Percentiles rank a stretch among this genome's conserved stretches.
Evolutionary conservation across 2,888 invertebrate genomes (phyloP).

Genomic region (Chaetogeoica ovagalla): DNA sequence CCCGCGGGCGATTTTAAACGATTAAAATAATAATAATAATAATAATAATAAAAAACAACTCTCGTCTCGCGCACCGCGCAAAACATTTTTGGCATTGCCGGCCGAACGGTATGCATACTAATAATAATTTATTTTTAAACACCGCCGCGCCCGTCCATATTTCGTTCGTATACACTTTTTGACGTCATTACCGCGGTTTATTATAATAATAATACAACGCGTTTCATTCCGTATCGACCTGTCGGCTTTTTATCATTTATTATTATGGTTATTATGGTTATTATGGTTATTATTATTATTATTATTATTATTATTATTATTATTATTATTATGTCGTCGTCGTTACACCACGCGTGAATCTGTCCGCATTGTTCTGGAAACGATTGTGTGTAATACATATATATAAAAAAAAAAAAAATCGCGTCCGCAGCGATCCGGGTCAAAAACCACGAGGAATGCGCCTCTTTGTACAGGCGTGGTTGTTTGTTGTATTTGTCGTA

Average conservation of each 20-base stretch:
- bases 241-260: no score
- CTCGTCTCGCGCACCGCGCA: no score
- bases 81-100: no score
- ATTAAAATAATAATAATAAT: no score
- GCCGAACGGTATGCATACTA: no score
- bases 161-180: background rate
- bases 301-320: no score
- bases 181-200: background rate
- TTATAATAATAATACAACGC: background rate
- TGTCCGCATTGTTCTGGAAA: conserved; percentile 15
- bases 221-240: no score
- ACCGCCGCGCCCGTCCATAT: background rate
- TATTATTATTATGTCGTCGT: background rate
- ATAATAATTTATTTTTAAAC: conserved; percentile 37
- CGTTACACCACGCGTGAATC: conserved; percentile 1
- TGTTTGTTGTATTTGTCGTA: no score
- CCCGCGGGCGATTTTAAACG: no score
- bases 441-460: conserved; percentile 39
- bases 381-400: background rate
- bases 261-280: no score
- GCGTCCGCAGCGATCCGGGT: conserved; percentile 20
- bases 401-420: background rate
- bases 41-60: no score
- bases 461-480: background rate
- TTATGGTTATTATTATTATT: no score